A percentile compares a stretch with the other conserved stretches of the same genome.
Conservation (phyloP, 2,888 invertebrate species). For the Drosophila anomelani region DNA sequence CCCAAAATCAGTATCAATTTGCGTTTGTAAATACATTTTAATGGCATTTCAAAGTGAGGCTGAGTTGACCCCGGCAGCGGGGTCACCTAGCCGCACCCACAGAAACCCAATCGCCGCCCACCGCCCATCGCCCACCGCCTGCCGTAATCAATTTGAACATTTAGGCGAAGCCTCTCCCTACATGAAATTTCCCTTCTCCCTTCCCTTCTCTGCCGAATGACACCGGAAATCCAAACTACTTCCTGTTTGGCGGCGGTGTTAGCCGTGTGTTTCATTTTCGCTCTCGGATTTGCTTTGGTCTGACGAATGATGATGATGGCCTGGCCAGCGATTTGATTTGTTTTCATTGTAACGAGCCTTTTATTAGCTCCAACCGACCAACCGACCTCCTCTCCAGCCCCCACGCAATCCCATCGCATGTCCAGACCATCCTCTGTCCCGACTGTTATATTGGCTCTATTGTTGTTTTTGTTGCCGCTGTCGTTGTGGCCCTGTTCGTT, state of each 20-base stretch:
- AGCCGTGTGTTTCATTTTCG: slow-evolving; percentile 72
- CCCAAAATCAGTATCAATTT: slow-evolving; percentile 79
- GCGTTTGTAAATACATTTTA: slow-evolving; percentile 81
- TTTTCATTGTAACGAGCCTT: slow-evolving; percentile 79
- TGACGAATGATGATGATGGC: slow-evolving; percentile 68
- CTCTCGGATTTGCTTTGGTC: slow-evolving; percentile 61
- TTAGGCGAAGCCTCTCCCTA: background rate
- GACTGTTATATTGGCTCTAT: slow-evolving; percentile 66
- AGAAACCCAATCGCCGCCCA: background rate
- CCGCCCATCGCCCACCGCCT: background rate
- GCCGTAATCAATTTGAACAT: slow-evolving; percentile 2
- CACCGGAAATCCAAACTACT: slow-evolving; percentile 81
- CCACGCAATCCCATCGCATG: background rate
- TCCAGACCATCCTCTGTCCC: slow-evolving; percentile 25
- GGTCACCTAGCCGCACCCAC: background rate
- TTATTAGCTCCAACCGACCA: slow-evolving; percentile 62
- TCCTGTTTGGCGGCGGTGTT: slow-evolving; percentile 68
- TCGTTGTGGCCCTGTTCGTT: slow-evolving; percentile 72
- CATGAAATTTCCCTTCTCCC: background rate
- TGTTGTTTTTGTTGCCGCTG: slow-evolving; percentile 58
- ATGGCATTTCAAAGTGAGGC: slow-evolving; percentile 79
- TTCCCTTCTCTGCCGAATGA: slow-evolving; percentile 46
- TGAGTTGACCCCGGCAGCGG: slow-evolving; percentile 48
- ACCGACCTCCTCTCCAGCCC: background rate
- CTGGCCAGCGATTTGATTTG: slow-evolving; percentile 74